Percentiles rank a stretch among this genome's conserved stretches.
phyloP scores from a whole-genome alignment of 2,113 vertebrate species.

The Nothoprocta pentlandii region DNA sequence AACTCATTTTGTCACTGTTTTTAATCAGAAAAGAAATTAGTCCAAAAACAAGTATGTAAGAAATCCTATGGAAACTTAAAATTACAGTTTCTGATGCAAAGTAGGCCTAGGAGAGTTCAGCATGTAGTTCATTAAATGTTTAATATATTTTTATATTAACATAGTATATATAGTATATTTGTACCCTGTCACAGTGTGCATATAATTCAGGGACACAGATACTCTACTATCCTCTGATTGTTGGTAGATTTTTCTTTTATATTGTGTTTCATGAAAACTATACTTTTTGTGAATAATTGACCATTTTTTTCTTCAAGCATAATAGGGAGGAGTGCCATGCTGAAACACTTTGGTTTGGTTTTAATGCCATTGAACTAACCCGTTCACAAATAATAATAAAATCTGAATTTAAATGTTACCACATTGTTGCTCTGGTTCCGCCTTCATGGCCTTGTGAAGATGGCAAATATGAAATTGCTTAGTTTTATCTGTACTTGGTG shows the following conservation, averaged over 20 bases:
- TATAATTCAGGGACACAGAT: constrained; percentile 3
- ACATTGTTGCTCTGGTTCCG: not conserved
- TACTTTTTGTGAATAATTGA: not conserved
- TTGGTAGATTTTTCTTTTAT: constrained; percentile 15
- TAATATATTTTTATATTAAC: constrained; percentile 59
- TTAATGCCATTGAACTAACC: not conserved
- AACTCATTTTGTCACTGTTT: constrained; percentile 18
- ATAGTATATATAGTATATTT: not conserved
- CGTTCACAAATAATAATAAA: not conserved
- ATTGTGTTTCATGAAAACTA: not conserved
- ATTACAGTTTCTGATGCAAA: not conserved
- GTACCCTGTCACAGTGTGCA: not conserved
- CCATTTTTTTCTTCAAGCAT: not conserved
- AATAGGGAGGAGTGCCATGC: not conserved
- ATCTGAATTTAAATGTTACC: not conserved
- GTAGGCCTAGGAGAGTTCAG: not conserved
- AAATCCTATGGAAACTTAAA: not conserved
- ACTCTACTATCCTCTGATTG: not conserved
- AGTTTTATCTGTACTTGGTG: not conserved
- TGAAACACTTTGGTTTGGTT: not conserved
- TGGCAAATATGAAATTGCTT: not conserved
- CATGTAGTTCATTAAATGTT: not conserved
- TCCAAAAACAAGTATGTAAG: not conserved
- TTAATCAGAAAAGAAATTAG: constrained; percentile 21
- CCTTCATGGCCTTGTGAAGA: not conserved